phyloP scores from a whole-genome alignment of 2,888 invertebrate species.

The Heliconius charithonia region DNA sequence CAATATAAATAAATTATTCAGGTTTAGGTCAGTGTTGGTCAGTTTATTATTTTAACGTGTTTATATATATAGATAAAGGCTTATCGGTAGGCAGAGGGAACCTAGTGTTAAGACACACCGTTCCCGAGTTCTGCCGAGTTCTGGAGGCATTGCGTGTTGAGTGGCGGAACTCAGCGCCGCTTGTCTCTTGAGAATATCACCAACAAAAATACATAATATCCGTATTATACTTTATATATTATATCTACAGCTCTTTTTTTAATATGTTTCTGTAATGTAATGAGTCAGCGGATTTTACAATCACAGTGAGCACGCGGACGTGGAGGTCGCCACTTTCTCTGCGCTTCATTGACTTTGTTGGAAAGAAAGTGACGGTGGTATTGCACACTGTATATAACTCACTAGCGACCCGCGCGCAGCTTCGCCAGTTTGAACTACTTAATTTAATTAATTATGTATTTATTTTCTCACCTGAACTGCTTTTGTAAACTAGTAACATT shows the following conservation, averaged over 20 bases:
- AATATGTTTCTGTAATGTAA: conserved; percentile 22
- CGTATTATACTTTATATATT: not conserved
- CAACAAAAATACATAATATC: not conserved
- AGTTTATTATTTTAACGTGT: not conserved
- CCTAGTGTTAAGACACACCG: too few species aligned
- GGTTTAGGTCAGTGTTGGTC: not conserved
- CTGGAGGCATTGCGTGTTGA: too few species aligned
- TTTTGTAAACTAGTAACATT: too few species aligned
- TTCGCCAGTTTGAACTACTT: too few species aligned
- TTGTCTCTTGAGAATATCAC: not conserved
- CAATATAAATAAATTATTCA: not conserved
- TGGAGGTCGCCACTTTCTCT: conserved; percentile 80
- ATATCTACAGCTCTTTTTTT: not conserved
- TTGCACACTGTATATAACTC: conserved; percentile 59
- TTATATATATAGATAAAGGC: too few species aligned
- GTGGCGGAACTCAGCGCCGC: too few species aligned
- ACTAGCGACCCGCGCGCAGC: conserved; percentile 24
- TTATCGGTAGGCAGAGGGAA: too few species aligned
- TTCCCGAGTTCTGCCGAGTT: too few species aligned
- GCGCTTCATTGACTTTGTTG: conserved; percentile 81
- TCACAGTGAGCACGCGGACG: conserved; percentile 72
- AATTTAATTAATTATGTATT: too few species aligned
- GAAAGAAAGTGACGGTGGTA: conserved; percentile 77
- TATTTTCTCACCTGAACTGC: too few species aligned
- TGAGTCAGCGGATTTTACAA: conserved; percentile 79